Base-by-base conservation (phyloP, 2,113 vertebrate species). In the Machaerirhynchus nigripectus region DNA sequence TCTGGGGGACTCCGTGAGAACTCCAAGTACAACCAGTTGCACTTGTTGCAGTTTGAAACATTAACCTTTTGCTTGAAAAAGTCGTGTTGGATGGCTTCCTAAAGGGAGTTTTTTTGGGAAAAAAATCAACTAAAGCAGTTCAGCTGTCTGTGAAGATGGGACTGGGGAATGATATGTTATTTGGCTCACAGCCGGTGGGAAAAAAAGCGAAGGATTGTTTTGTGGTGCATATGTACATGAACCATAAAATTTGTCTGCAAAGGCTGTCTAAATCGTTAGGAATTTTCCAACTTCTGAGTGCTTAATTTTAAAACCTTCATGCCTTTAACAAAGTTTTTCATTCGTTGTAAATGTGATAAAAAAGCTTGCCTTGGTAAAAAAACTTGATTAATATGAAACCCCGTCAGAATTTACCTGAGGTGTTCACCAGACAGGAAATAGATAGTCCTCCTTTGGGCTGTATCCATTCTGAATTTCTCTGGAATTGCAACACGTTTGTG, bases 131-230 rank as follows among this genome's bases (percentile, higher is more conserved):
- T 24, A 42, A 47, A 92, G 15, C 4, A 2, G 27, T 50, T 91
- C 56, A 89, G 60, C 87, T 91, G 69, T 46, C 52, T 59, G 16
- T 91, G 49, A 60, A 91, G 64, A 84, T 19, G 31, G 52, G 35
- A 30, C 23, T 50, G 47, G 35, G 42, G 39, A 63, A 75, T 47
- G 21, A 79, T 50, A 46, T 16, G 22, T 74, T 70, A 39, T 71
- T 94, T 96, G 95, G 92, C 91, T 71, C 77, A 39, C 11, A 75
- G 69, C 35, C 1, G 3, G 56, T 89, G 84, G 89, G 77, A 84
- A 95, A 92, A 83, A 74, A 30, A 84, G 14, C 9, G 15, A 15
- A 81, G 35, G 50, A 14, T 69, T 65, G 33, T 49, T 92, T 75
- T 65, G 55, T 91, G 33, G 33, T 86, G 27, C 23, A 3, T 69